Percentiles rank a stretch among this genome's conserved stretches.
phyloP scores from a whole-genome alignment of 2,113 vertebrate genomes.

The Myrmophylax atrothorax region DNA sequence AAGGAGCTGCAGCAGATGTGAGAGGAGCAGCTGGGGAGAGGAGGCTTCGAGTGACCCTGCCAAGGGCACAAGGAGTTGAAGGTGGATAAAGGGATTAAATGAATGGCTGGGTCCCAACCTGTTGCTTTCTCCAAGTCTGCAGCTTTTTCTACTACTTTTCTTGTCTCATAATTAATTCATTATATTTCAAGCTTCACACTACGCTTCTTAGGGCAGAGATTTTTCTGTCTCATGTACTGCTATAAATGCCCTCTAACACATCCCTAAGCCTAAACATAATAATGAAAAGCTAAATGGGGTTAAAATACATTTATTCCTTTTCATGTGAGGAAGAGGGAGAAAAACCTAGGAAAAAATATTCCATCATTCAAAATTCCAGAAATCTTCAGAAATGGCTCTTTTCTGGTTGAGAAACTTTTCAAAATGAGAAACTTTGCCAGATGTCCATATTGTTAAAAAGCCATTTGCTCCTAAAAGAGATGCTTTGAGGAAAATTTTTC shows the following conservation, averaged over 20 bases:
- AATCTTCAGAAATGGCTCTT: neutral
- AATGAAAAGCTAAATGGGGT: neutral
- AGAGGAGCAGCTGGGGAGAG: neutral
- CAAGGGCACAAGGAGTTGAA: neutral
- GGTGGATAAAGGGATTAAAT: neutral
- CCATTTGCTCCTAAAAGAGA: constrained; percentile 3
- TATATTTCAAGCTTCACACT: neutral
- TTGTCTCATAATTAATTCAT: neutral
- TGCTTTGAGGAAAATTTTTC: neutral
- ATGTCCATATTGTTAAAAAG: neutral
- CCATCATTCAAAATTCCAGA: neutral
- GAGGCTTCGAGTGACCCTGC: rapidly evolving
- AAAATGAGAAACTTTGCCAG: neutral
- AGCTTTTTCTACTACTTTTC: neutral
- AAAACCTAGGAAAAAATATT: neutral
- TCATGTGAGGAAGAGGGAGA: neutral
- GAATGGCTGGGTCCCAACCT: neutral
- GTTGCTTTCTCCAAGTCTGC: rapidly evolving
- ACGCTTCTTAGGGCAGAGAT: neutral
- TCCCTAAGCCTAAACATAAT: neutral
- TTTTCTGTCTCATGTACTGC: rapidly evolving
- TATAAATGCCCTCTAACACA: rapidly evolving
- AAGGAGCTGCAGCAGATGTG: neutral
- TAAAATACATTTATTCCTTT: neutral
- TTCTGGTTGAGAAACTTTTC: neutral